Evolutionary conservation across 2,888 invertebrate species (phyloP).

Genomic region (Leptopilina drosophilae): DNA sequence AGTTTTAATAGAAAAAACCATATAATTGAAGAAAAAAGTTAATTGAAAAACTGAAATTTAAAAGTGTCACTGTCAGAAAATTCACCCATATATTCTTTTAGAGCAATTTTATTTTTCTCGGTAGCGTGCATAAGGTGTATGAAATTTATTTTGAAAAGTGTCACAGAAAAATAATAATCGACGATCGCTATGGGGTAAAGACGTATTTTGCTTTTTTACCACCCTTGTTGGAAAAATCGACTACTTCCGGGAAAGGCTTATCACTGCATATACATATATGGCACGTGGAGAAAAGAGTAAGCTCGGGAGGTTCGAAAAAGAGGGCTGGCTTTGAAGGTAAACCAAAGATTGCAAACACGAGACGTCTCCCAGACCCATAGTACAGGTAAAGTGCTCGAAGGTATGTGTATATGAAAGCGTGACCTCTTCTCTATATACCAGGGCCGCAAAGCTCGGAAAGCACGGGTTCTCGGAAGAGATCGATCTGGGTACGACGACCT

Average conservation of each 20-base stretch:
- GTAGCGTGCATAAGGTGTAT: no score
- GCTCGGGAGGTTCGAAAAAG: no score
- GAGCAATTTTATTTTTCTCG: no score
- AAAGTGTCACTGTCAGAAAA: no score
- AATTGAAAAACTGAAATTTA: no score
- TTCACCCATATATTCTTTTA: no score
- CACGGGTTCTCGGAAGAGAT: constrained; percentile 62
- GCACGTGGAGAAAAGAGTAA: neutral
- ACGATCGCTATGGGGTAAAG: neutral
- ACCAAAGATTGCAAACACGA: constrained; percentile 43
- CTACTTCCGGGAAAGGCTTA: constrained; percentile 21
- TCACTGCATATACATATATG: neutral
- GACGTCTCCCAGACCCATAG: constrained; percentile 9
- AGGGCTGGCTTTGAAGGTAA: constrained; percentile 16
- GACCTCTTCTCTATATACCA: constrained; percentile 50
- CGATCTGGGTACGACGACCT: constrained; percentile 72
- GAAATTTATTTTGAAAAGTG: neutral
- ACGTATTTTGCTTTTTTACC: constrained; percentile 1
- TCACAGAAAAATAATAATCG: constrained; percentile 5
- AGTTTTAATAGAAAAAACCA: no score
- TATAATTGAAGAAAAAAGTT: no score
- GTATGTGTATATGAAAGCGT: constrained; percentile 50
- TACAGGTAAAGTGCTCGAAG: constrained; percentile 47
- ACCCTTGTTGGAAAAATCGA: neutral
- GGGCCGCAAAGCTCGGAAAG: constrained; percentile 54